Percentiles rank a stretch among this genome's conserved stretches.
These are phyloP conservation scores for Beaufortia kweichowensis DNA, from an alignment of 2,113 vertebrate species.

Conservation along the genomic window DNA sequence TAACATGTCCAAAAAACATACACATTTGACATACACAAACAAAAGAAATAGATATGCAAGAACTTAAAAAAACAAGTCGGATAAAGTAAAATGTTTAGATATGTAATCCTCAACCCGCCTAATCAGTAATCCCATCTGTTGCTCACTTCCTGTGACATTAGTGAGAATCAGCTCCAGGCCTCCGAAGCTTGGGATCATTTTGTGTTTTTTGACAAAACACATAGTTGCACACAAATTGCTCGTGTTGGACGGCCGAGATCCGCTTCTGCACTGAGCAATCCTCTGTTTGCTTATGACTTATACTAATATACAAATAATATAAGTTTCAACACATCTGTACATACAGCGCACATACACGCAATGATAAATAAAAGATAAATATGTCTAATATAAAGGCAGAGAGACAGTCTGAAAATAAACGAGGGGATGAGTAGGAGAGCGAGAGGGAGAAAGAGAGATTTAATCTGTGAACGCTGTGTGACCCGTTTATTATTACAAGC, in stretches of 20 bases:
- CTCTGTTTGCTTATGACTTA: not conserved
- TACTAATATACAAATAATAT: constrained; percentile 32
- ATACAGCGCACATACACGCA: constrained; percentile 16
- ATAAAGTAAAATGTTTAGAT: not conserved
- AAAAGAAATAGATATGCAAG: too few relatives aligned
- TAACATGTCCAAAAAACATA: too few relatives aligned
- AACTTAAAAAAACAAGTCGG: too few relatives aligned
- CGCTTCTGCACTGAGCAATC: not conserved
- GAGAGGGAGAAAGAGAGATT: constrained; percentile 17
- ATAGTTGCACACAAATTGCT: not conserved
- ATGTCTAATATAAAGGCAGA: constrained; percentile 37
- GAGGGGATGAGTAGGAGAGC: constrained; percentile 18
- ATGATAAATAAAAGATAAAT: constrained; percentile 34
- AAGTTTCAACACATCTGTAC: constrained; percentile 36
- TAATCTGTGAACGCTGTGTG: not conserved
- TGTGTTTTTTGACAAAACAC: constrained; percentile 25
- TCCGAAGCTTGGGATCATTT: not conserved
- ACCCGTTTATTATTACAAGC: constrained; percentile 53
- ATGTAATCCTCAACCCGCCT: not conserved
- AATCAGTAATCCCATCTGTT: constrained; percentile 20
- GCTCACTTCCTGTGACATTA: constrained; percentile 16
- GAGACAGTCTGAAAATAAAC: constrained; percentile 37
- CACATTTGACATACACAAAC: too few relatives aligned
- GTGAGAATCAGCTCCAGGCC: constrained; percentile 1
- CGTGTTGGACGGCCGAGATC: not conserved